phyloP scores from a whole-genome alignment of 2,888 invertebrate species.

The Abrostola tripartita region DNA sequence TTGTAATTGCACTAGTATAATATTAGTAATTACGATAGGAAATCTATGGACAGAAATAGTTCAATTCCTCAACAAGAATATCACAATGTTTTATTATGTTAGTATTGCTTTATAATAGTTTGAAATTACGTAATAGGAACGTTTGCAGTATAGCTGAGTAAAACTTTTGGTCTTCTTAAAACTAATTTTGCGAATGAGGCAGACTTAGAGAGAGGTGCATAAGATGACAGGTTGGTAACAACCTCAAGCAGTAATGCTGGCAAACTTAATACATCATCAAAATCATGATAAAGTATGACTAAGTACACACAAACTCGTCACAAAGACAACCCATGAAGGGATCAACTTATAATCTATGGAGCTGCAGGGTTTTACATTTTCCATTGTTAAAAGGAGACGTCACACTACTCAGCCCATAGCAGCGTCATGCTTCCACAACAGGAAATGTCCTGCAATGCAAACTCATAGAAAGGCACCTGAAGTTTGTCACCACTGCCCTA shows the following conservation, averaged over 20 bases:
- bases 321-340: no score
- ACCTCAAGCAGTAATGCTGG: neutral
- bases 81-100: constrained; percentile 51
- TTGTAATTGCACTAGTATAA: constrained; percentile 46
- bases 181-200: constrained; percentile 15
- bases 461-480: no score
- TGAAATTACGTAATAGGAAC: constrained; percentile 46
- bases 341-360: no score
- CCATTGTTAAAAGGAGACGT: no score
- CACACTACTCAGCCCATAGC: no score
- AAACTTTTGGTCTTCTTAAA: constrained; percentile 40
- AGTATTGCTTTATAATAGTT: constrained; percentile 44
- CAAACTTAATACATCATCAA: no score
- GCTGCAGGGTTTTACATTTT: no score
- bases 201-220: constrained; percentile 15
- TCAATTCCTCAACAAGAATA: constrained; percentile 51
- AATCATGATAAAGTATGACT: no score
- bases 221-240: neutral
- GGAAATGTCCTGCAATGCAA: no score
- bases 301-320: no score
- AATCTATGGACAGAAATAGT: constrained; percentile 49
- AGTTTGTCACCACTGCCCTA: no score
- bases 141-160: constrained; percentile 32
- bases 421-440: no score
- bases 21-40: constrained; percentile 23